Evolutionary conservation across 2,888 invertebrate genomes (phyloP), one percentile per base, ranked within the genome.

Genomic region (Stomorhina lunata): DNA sequence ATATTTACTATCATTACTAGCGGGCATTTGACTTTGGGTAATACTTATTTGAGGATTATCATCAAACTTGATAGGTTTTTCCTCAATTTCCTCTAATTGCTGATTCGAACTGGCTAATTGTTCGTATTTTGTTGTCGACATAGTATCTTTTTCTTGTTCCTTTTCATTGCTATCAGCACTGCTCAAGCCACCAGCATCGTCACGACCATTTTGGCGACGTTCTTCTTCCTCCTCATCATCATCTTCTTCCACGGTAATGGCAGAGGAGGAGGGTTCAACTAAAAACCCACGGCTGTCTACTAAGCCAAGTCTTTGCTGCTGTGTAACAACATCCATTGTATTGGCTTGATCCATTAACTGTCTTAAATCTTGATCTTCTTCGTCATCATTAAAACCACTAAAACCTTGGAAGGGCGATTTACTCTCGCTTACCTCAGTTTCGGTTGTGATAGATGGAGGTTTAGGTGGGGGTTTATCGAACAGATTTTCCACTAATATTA

Each of bases 401-500:
- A 90, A 87, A 66, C 89, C 89, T 69, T 89, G 89, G 84, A 89
- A 85, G 4, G 89, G 85, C 82, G 89, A 87, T 78, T 89, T 29
- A 9, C 43, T 66, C 6, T 84, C 81, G 2, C 65, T 61, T 17
- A 53, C 7, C 4, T 65, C 68, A 10, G 20, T 9, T 37, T 65
- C 37, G 9, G 48, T 37, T 4, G 37, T 22, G n/a, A 72, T 66
- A 29, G 71, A 57, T 12, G 79, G 53, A 12, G 40, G 43, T 34
- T 69, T 55, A 1, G 77, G 65, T 0, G 80, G 45, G 4, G 89
- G 87, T 84, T 93, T 94, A 7, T 93, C 94, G 27, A 91, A 91
- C 0, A 92, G 87, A 86, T 92, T 92, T 87, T 94, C 94, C 0
- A 94, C 94, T 72, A 94, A 92, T 40, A 95, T 95, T 10, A 95